Evolutionary conservation across 2,113 vertebrate genomes (phyloP).

Genomic region (Phalacrocorax pelagicus): DNA sequence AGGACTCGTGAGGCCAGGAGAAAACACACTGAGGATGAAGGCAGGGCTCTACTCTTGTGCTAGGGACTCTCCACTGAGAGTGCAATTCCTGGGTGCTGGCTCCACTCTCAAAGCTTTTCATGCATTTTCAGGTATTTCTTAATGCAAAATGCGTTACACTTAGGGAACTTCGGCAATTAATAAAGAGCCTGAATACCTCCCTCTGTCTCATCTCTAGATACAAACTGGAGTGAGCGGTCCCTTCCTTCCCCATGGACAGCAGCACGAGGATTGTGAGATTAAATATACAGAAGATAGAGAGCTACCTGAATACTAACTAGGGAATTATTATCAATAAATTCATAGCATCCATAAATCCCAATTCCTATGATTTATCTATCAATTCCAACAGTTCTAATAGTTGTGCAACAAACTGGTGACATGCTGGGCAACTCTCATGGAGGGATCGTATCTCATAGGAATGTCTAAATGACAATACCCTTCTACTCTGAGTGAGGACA

Average conservation of each 20-base stretch:
- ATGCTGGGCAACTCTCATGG: background rate
- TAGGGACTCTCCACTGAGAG: background rate
- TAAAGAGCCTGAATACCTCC: background rate
- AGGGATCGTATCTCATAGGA: background rate
- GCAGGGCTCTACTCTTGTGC: background rate
- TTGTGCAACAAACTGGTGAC: background rate
- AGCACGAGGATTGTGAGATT: background rate
- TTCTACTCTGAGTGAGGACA: background rate
- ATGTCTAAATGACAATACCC: background rate
- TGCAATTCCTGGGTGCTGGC: background rate
- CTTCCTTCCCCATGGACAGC: background rate
- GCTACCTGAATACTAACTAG: background rate
- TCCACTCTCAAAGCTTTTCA: background rate
- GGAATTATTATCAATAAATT: background rate
- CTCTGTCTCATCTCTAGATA: background rate
- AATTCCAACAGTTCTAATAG: background rate
- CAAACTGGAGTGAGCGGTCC: background rate
- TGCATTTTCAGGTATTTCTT: background rate
- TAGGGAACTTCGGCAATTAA: background rate
- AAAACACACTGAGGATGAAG: fast-evolving
- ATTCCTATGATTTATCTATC: background rate
- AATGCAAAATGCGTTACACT: background rate
- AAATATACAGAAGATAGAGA: background rate
- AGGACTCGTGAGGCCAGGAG: background rate
- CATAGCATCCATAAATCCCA: background rate